These are phyloP conservation scores for Forbesichthys agassizii DNA, from an alignment of 2,113 vertebrate species.

Conservation along the genomic window DNA sequence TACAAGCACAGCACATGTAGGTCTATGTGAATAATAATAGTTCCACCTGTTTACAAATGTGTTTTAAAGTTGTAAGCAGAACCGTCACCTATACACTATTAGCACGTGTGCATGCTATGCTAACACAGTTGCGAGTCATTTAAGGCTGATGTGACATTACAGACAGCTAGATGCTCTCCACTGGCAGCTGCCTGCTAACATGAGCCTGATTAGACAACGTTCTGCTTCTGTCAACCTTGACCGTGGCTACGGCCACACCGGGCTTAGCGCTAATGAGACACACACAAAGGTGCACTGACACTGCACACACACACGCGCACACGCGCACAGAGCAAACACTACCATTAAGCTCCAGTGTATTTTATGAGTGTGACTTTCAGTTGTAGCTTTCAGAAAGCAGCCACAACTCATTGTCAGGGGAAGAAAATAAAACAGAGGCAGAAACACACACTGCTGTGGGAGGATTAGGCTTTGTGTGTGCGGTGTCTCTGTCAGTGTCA, in stretches of 20 bases:
- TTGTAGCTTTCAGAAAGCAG: slow-evolving; percentile 33
- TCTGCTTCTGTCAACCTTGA: slow-evolving; percentile 13
- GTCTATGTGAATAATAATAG: no score
- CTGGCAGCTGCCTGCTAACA: slow-evolving; percentile 1
- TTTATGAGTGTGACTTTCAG: slow-evolving; percentile 57
- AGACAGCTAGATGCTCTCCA: background rate
- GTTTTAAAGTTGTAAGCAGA: no score
- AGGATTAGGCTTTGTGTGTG: slow-evolving; percentile 14
- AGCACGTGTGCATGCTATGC: no score
- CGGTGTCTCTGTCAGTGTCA: slow-evolving; percentile 2
- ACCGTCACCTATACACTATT: no score
- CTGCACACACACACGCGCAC: slow-evolving; percentile 1
- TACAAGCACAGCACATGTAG: no score
- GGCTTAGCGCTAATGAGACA: slow-evolving; percentile 17
- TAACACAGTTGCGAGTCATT: no score
- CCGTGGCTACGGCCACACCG: slow-evolving; percentile 6
- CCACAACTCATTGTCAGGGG: slow-evolving; percentile 50
- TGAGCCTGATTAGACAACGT: slow-evolving; percentile 10
- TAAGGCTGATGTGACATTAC: no score
- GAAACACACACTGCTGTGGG: background rate
- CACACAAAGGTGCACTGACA: slow-evolving; percentile 8
- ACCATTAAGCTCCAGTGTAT: slow-evolving; percentile 20
- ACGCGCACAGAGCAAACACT: background rate
- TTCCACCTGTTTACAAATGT: no score
- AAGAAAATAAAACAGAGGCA: slow-evolving; percentile 49